Evolutionary conservation across 2,113 vertebrate genomes (phyloP), one percentile per base, ranked within the genome.

Genomic region (Fregata magnificens): DNA sequence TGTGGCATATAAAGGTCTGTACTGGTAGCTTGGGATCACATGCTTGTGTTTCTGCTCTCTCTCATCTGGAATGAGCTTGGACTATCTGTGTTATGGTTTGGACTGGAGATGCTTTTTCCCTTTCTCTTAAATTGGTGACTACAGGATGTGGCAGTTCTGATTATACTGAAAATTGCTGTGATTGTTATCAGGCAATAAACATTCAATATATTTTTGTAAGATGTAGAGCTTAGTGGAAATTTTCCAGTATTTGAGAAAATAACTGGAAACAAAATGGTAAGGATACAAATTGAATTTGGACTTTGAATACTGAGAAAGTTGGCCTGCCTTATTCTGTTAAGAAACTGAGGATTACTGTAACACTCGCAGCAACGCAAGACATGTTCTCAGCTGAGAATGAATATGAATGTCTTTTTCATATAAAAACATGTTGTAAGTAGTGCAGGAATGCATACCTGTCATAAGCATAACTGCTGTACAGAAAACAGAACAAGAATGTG

Each of bases 401-500:
- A 82, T 96, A 83, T 76, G 78, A 95, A 93, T 93, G 85, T 96
- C 90, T 96, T 94, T 95, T 95, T 88, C n/a, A 9, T 85, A 96
- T 87, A 86, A 78, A 97, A 91, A 28, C 66, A 71, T 42, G 58
- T 47, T 92, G 78, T 74, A 92, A 66, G 44, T 72, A 59, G 53
- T 89, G 67, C 67, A 94, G 97, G 97, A 96, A 91, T 93, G 91
- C 61, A 67, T 89, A 87, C 76, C 79, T 96, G 95, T 96, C 96
- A 97, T 91, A 93, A 83, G 74, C 77, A 36, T 31, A 93, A 82
- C 95, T 89, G 72, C 82, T 96, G 85, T 93, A 94, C 96, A 97
- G 95, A 97, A 98, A 97, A 93, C 97, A 98, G 97, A 97, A 40
- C 95, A 56, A 55, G 94, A 84, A 90, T 82, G 71, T 82, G 95